Evolutionary conservation across 2,888 invertebrate genomes (phyloP).

Genomic region (Tenthredo distinguenda): DNA sequence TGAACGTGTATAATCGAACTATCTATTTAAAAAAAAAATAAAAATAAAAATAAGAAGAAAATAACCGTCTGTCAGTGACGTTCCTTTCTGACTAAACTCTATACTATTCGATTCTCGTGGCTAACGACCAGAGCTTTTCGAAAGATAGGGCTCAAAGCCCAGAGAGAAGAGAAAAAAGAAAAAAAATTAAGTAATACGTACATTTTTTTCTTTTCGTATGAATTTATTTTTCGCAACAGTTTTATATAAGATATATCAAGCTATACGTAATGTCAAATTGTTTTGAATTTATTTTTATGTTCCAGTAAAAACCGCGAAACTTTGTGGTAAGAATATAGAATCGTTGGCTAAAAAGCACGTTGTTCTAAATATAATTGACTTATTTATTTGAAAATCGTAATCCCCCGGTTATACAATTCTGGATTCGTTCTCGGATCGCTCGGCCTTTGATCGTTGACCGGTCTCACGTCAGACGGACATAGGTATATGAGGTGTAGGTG

Average conservation of each 20-base stretch:
- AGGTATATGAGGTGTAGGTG: not conserved
- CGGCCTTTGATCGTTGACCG: not conserved
- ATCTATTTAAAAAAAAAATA: not conserved
- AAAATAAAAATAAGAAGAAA: not conserved
- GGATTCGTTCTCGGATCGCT: not conserved
- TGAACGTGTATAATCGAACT: not conserved
- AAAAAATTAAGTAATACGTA: not conserved
- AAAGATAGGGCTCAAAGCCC: not conserved
- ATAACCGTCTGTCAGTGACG: not conserved
- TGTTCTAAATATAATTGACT: constrained; percentile 2
- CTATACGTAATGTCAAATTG: not conserved
- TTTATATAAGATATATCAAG: not conserved
- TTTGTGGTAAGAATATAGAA: not conserved
- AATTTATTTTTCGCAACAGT: not conserved
- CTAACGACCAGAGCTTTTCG: constrained; percentile 1
- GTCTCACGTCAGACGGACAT: not conserved
- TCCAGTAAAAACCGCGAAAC: too few relatives aligned
- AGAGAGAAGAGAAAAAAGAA: not conserved
- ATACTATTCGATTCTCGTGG: constrained; percentile 6
- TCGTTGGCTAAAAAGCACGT: not conserved
- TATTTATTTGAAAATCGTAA: constrained; percentile 12
- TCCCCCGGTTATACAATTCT: not conserved
- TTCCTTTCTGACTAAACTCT: constrained; percentile 22
- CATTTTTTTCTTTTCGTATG: not conserved
- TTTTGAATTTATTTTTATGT: not conserved